Evolutionary conservation across 2,888 invertebrate genomes (phyloP).

Genomic region (Elegia similella): DNA sequence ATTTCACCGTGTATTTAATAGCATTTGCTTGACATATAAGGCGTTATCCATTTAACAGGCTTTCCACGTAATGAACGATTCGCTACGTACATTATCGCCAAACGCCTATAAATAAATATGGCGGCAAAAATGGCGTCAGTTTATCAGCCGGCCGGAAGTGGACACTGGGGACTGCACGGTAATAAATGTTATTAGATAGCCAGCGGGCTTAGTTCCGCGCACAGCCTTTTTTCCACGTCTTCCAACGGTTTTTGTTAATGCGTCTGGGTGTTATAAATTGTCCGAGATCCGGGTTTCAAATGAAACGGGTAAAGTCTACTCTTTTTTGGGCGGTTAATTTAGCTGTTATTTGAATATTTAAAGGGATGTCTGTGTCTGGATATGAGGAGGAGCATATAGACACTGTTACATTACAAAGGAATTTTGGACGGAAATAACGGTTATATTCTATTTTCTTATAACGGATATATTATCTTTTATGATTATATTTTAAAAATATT

Average conservation of each 20-base stretch:
- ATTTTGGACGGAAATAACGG: too few relatives aligned
- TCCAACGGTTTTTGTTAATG: constrained; percentile 76
- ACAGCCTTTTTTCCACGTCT: constrained; percentile 68
- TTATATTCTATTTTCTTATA: too few relatives aligned
- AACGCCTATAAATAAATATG: constrained; percentile 80
- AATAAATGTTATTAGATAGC: constrained; percentile 83
- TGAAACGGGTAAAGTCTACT: constrained; percentile 25
- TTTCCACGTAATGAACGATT: constrained; percentile 59
- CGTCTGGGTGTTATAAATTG: constrained; percentile 76
- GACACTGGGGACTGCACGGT: constrained; percentile 74
- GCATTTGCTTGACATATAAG: too few relatives aligned
- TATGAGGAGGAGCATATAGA: too few relatives aligned
- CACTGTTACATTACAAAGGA: too few relatives aligned
- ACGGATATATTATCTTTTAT: too few relatives aligned
- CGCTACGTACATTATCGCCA: constrained; percentile 67
- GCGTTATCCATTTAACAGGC: too few relatives aligned
- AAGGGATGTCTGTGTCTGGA: too few relatives aligned
- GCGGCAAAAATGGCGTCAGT: constrained; percentile 80
- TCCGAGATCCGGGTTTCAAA: constrained; percentile 50
- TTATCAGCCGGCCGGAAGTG: constrained; percentile 79
- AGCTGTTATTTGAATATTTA: not conserved
- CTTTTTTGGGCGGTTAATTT: constrained; percentile 3
- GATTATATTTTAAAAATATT: too few relatives aligned
- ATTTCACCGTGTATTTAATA: too few relatives aligned
- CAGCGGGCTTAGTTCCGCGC: constrained; percentile 75